phyloP scores from a whole-genome alignment of 2,797 vertebrate species.

The Cynopterus sphinx region DNA sequence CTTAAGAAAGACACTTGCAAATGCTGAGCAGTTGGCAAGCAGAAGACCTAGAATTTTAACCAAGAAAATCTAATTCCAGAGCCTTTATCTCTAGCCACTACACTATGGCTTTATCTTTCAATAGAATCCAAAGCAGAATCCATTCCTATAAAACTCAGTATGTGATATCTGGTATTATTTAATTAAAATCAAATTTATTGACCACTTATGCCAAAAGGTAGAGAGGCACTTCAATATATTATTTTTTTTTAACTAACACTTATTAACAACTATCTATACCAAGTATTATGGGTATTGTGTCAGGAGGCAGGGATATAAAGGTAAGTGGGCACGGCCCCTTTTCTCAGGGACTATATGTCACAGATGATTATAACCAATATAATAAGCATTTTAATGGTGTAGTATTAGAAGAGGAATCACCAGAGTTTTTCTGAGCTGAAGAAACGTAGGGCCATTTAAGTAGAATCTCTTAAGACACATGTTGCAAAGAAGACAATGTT shows the following conservation, averaged over 20 bases:
- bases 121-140: background rate
- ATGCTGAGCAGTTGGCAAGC: background rate
- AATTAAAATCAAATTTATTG: background rate
- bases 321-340: background rate
- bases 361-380: background rate
- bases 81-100: background rate
- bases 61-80: background rate
- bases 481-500: constrained; percentile 12
- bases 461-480: background rate
- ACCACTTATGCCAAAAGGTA: background rate
- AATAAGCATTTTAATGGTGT: background rate
- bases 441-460: background rate
- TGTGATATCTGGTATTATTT: background rate
- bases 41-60: background rate
- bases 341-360: background rate
- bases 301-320: background rate
- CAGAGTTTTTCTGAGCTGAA: background rate
- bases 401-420: background rate
- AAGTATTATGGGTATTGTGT: background rate
- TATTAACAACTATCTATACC: background rate
- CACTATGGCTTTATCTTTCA: background rate
- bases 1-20: background rate
- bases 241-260: background rate
- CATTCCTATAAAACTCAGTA: background rate
- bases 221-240: background rate